A percentile compares a stretch with the other conserved stretches of the same genome.
Evolutionary conservation across 2,888 invertebrate genomes (phyloP).

Genomic region (Dione juno): DNA sequence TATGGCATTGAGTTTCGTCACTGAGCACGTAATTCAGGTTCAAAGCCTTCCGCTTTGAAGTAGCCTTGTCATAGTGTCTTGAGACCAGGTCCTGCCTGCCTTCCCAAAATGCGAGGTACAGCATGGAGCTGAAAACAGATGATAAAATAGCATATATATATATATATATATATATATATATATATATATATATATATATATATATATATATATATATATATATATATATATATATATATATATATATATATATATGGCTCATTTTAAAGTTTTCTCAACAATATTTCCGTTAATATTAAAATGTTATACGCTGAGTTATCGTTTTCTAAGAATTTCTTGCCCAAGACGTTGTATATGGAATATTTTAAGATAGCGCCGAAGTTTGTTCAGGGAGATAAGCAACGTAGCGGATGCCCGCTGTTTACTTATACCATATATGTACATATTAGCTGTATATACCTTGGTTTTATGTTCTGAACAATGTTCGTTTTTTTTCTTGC

Average conservation of each 20-base stretch:
- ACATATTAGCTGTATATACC: slow-evolving; percentile 40
- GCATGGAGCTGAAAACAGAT: no score
- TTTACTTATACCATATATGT: slow-evolving; percentile 48
- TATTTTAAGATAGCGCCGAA: slow-evolving; percentile 73
- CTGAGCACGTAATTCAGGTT: no score
- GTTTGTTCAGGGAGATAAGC: slow-evolving; percentile 77
- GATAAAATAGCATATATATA: no score
- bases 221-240: not conserved
- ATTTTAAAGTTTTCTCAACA: slow-evolving; percentile 27
- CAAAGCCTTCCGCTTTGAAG: no score
- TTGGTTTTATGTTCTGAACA: slow-evolving; percentile 28
- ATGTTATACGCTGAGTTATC: slow-evolving; percentile 41
- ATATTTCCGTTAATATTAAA: slow-evolving; percentile 33
- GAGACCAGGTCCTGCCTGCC: no score
- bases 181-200: no score
- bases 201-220: no score
- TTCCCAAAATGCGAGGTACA: no score
- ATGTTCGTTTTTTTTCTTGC: slow-evolving; percentile 10
- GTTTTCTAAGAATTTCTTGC: slow-evolving; percentile 66
- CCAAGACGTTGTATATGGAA: slow-evolving; percentile 67
- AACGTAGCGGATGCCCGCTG: slow-evolving; percentile 66
- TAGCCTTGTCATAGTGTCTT: no score
- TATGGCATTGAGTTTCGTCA: no score
- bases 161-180: no score
- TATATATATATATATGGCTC: not conserved